Evolutionary conservation across 2,797 vertebrate species (phyloP), one percentile per base, ranked within the genome.

Genomic region (Siniperca scherzeri): DNA sequence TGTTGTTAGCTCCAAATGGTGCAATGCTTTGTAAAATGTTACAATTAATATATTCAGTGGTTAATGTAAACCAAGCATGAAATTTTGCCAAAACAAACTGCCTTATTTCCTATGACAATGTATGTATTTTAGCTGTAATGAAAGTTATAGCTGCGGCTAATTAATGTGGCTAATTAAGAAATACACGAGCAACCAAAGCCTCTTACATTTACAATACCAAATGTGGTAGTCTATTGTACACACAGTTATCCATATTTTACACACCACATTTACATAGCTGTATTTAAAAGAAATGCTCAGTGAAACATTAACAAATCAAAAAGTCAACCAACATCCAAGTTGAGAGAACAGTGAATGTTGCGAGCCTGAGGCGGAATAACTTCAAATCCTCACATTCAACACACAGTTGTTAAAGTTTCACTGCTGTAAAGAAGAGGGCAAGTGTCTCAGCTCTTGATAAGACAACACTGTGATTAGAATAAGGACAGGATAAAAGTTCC

Each of bases 391-490:
- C 65, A 82, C 68, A 86, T 83, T 80, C 68, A 85, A 70, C 73
- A 77, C 64, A 50, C 27, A 44, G 38, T 52, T 80, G 70, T 73
- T 59, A 44, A 74, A 81, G 46, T 82, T 81, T 82, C 42, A 69
- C 46, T 62, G 53, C 72, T 77, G 73, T 62, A 73, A 74, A 79
- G 62, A 59, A 64, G 53, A 90, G 55, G 17, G 68, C 40, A 78
- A 64, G 75, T 59, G 64, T 74, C 78, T 88, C 62, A n/a, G 80
- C 79, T 86, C 70, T 76, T 71, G 33, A 86, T 84, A 85, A 82
- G 66, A 71, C 73, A 84, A 82, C 69, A 46, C 56, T 60, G 81
- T 88, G 80, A 90, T 88, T 79, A 88, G 75, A 90, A 55, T 77
- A 62, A 81, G 71, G 74, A 75, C 48, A 44, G 68, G 59, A 86